These are phyloP conservation scores for Thinocorus orbignyianus DNA, from an alignment of 2,113 vertebrate species.

Conservation along the genomic window DNA sequence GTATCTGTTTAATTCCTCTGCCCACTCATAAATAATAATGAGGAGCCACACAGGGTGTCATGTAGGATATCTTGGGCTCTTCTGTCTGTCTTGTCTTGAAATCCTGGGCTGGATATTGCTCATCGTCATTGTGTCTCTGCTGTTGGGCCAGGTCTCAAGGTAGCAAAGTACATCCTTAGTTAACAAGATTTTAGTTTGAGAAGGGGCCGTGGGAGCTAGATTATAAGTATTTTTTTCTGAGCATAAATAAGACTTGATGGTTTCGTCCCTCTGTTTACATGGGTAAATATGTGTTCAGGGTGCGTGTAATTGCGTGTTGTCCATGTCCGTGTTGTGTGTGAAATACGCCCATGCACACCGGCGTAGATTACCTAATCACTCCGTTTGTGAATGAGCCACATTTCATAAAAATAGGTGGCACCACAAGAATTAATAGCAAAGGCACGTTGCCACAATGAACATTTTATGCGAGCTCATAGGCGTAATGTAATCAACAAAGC, in stretches of 20 bases:
- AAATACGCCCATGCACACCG: background rate
- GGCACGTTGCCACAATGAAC: slow-evolving; percentile 29
- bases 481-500: slow-evolving; percentile 57
- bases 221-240: background rate
- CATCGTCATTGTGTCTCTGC: background rate
- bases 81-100: background rate
- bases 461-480: slow-evolving; percentile 52
- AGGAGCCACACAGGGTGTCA: background rate
- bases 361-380: slow-evolving; percentile 23
- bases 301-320: background rate
- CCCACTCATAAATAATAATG: background rate
- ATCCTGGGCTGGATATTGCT: background rate
- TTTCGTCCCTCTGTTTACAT: background rate
- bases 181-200: background rate
- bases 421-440: slow-evolving; percentile 71
- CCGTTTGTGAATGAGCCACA: slow-evolving; percentile 34
- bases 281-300: background rate
- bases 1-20: background rate
- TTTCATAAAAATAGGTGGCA: slow-evolving; percentile 48
- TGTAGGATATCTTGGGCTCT: background rate
- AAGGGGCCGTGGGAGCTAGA: background rate
- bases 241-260: background rate
- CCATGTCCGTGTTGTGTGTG: background rate
- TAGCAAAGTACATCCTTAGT: background rate
- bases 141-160: background rate